phyloP scores from a whole-genome alignment of 2,113 vertebrate genomes.

The Pseudorasbora parva region DNA sequence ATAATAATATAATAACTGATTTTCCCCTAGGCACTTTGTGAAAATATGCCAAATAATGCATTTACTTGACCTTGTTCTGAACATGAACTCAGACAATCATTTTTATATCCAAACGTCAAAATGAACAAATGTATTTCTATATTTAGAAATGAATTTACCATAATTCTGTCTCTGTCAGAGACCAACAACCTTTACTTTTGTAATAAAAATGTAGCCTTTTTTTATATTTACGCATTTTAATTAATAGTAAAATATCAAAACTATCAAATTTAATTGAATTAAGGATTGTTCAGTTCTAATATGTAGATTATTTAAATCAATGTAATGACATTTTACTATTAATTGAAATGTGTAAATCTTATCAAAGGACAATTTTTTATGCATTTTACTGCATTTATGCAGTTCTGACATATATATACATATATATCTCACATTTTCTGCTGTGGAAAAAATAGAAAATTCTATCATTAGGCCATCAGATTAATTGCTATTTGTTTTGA shows the following conservation, averaged over 20 bases:
- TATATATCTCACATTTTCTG: neutral
- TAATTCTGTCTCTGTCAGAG: neutral
- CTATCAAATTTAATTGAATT: too few species aligned
- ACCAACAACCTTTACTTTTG: conserved; percentile 2
- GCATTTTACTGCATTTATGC: conserved; percentile 13
- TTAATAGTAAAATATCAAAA: too few species aligned
- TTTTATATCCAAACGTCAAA: conserved; percentile 3
- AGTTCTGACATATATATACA: neutral
- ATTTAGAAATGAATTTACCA: neutral
- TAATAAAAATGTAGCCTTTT: neutral
- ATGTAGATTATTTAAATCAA: too few species aligned
- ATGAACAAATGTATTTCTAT: conserved; percentile 19
- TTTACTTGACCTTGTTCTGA: conserved; percentile 19
- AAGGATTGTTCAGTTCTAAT: too few species aligned
- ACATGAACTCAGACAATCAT: conserved; percentile 12
- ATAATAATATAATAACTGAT: neutral
- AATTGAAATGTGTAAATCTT: too few species aligned
- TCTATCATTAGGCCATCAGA: neutral
- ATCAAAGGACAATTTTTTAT: too few species aligned
- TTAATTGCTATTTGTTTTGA: neutral
- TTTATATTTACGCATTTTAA: too few species aligned
- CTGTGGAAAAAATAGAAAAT: neutral
- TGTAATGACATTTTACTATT: too few species aligned
- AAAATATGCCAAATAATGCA: conserved; percentile 36
- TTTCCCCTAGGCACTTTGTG: neutral